Evolutionary conservation across 1,140 invertebrate genomes (phyloP), one percentile per base, ranked within the genome.

Genomic region (Magallana gigas): DNA sequence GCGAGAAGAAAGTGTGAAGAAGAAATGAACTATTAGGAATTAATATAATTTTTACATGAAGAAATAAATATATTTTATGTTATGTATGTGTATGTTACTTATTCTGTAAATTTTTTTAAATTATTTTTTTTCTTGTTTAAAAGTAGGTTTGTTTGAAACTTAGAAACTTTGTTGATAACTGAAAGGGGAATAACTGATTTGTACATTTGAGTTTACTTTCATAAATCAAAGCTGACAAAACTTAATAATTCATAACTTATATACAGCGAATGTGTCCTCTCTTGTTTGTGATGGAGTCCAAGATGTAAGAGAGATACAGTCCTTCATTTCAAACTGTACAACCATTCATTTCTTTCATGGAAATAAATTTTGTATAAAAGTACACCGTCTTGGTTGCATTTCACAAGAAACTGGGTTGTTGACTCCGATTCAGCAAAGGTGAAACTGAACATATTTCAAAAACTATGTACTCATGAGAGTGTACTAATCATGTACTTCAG

Each of bases 41-140:
- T 76, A 29, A 76, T 76, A 36, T 48, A 48, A 48, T 48, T 48
- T 48, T 48, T 48, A 48, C 36, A 48, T 4, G 36, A 48, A 48
- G 36, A 48, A 48, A 48, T 48, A 48, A 48, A 48, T 48, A 48
- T 48, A 64, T 64, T 16, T 64, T 64, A 29, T 76, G 68, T 76
- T 48, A 76, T 76, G 68, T 76, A 76, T 76, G 9, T 76, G 68
- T 76, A 29, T 76, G n/a, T 29, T 76, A 76, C 68, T 76, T 76
- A 29, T 23, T 76, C 68, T 48, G 68, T 29, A 29, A 76, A 29
- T 23, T 76, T 76, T 18, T 76, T 76, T 76, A 76, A 76, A 11
- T 76, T 76, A 48, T 76, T 76, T 76, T 29, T 76, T 36, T 76
- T 29, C 36, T 76, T 29, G 68, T 76, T 76, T 76, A 76, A 11